Base-by-base conservation (phyloP, 2,797 vertebrate genomes). In the Channa striata region DNA sequence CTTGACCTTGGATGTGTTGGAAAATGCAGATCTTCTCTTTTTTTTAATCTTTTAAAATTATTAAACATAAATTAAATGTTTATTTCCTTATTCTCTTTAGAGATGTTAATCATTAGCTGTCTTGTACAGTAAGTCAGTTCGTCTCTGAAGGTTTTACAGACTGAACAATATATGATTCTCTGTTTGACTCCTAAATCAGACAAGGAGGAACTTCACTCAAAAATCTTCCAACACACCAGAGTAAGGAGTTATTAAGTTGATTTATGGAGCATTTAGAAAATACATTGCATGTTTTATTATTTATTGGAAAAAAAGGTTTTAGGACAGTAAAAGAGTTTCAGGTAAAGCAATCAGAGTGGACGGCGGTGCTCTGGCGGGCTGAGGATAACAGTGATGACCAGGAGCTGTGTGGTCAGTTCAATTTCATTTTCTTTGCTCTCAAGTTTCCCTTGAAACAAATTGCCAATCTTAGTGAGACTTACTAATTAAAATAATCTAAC, bases 401-500 rank as follows among this genome's bases (percentile, higher is more conserved):
- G 17, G 8, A 44, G n/a, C n/a, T 11, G 43, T 48, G 46, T 20
- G 5, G 2, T 20, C 16, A 1, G 6, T 59, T 33, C n/a, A 11
- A 44, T 13, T n/a, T 19, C 12, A 37, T 58, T 46, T n/a, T 23
- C 4, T 17, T 47, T 47, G 4, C 43, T 72, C 52, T 37, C 1
- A 5, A 13, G 17, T 16, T 3, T 50, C 7, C 16, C 17, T 13
- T 20, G 20, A 48, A 47, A 64, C n/a, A 6, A 61, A 3, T 11
- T 42, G 33, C 53, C 21, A n/a, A 56, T 37, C 16, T 65, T 9
- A 39, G 12, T 66, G 6, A 43, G 20, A 62, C 40, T 2, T 7
- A 2, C 20, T 16, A 21, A 58, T 37, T 72, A 21, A 52, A 46
- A 68, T 20, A 21, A 60, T 58, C 49, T 25, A 13, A 36, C 53